Evolutionary conservation across 2,888 invertebrate genomes (phyloP), one percentile per base, ranked within the genome.

Genomic region (Myathropa florea): DNA sequence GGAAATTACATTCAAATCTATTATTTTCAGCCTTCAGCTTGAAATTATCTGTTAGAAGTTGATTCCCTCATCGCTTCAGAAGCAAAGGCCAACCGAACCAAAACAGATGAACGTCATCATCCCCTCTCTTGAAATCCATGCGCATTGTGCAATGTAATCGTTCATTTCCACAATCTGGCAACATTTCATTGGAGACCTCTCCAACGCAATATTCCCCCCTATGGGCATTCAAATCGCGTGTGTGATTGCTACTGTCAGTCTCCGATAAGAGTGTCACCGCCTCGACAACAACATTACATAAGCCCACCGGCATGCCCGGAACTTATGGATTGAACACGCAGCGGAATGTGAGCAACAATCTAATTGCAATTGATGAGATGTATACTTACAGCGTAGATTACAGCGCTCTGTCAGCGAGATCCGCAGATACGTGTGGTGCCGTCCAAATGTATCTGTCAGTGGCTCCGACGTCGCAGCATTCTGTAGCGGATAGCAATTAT

Each of bases 381-480:
- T n/a, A 12, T 84, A 94, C 96, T 95, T 94, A 98, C 99, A 99
- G 94, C 99, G 94, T 89, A 99, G 94, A 94, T 99, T 99, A 93
- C 99, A 99, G 88, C 96, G 94, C 93, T 99, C 99, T 0, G 98
- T 98, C 70, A 99, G 93, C 0, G 99, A 99, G 90, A 99, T 98
- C 88, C 99, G 94, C 71, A 99, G 94, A 92, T 99, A 99, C 84
- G 96, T 96, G 92, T 99, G 99, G 88, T 95, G 94, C 83, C 99
- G 94, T 10, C 97, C 97, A 93, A 97, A 97, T 57, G 95, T 94
- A 92, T 99, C 99, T 3, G 94, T 95, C 53, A 98, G 92, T 7
- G 94, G 89, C 4, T 90, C 89, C 28, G 63, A 63, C 77, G 76
- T 28, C 73, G 80, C 46, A 23, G 12, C 53, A 36, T 30, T 70